phyloP scores from a whole-genome alignment of 2,888 invertebrate genomes.

The Eilema griseolum region DNA sequence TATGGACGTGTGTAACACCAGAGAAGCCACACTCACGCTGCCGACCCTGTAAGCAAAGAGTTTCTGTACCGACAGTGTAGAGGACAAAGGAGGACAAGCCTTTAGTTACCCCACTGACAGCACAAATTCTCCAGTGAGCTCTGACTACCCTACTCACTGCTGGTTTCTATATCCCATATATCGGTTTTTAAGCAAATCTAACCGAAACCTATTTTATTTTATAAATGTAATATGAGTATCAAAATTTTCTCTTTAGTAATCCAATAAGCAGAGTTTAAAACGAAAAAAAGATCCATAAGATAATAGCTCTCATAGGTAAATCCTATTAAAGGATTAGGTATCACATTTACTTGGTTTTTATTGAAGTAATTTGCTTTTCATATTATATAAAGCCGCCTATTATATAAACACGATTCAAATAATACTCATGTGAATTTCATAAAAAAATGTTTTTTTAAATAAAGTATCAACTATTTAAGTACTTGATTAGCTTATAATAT shows the following conservation, averaged over 20 bases:
- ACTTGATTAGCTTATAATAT: too few species aligned
- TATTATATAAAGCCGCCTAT: background rate
- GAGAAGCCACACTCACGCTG: too few species aligned
- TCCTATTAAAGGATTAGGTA: background rate
- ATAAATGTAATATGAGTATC: background rate
- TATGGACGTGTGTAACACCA: too few species aligned
- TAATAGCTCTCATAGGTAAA: background rate
- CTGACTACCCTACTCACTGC: too few species aligned
- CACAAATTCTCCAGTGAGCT: too few species aligned
- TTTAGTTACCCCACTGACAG: too few species aligned
- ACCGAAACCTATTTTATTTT: background rate
- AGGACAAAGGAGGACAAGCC: too few species aligned
- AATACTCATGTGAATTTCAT: background rate
- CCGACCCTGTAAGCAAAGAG: too few species aligned
- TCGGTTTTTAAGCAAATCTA: too few species aligned
- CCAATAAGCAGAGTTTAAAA: background rate
- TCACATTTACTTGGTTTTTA: background rate
- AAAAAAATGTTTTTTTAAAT: background rate
- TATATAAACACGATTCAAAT: background rate
- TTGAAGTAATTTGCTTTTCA: background rate
- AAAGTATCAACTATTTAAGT: too few species aligned
- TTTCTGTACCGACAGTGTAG: too few species aligned
- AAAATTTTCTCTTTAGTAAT: background rate
- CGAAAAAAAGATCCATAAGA: background rate
- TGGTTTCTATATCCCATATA: too few species aligned